These are phyloP conservation scores for Drosophila borealis DNA, from an alignment of 2,888 invertebrate species.

Conservation along the genomic window DNA sequence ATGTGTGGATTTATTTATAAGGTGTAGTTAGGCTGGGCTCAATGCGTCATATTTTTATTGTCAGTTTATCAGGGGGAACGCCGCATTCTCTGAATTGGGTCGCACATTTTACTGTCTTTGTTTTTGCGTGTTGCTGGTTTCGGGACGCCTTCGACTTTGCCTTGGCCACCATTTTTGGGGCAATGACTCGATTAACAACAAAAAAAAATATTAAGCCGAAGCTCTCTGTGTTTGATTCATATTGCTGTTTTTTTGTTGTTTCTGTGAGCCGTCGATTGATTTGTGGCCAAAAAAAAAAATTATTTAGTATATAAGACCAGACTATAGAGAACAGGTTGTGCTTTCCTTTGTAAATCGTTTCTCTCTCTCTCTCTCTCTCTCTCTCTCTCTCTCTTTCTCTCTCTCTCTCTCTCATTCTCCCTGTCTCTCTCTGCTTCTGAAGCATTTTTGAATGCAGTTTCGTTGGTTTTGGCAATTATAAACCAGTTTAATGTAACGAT, in stretches of 20 bases:
- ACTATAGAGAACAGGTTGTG: constrained; percentile 29
- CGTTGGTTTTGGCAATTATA: constrained; percentile 52
- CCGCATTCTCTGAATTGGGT: constrained; percentile 65
- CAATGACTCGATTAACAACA: constrained; percentile 71
- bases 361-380: background rate
- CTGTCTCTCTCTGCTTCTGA: background rate
- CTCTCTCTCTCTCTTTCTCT: background rate
- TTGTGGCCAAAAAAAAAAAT: constrained; percentile 19
- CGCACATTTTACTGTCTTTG: constrained; percentile 64
- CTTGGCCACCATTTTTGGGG: constrained; percentile 72
- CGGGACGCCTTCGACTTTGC: constrained; percentile 51
- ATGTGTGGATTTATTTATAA: constrained; percentile 8
- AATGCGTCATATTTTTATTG: constrained; percentile 50
- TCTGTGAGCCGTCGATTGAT: constrained; percentile 20
- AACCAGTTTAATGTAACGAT: constrained; percentile 69
- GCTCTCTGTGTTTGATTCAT: constrained; percentile 9
- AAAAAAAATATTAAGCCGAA: constrained; percentile 8
- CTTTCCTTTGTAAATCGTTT: constrained; percentile 38
- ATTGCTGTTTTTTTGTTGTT: constrained; percentile 3
- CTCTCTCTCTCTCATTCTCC: background rate
- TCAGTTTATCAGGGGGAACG: constrained; percentile 34
- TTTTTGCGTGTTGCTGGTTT: constrained; percentile 43
- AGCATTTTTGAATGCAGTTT: constrained; percentile 36
- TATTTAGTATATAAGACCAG: constrained; percentile 31
- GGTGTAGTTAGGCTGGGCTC: constrained; percentile 20